Evolutionary conservation across 2,888 invertebrate genomes (phyloP), one percentile per base, ranked within the genome.

Genomic region (Scaptodrosophila latifasciaeformis): DNA sequence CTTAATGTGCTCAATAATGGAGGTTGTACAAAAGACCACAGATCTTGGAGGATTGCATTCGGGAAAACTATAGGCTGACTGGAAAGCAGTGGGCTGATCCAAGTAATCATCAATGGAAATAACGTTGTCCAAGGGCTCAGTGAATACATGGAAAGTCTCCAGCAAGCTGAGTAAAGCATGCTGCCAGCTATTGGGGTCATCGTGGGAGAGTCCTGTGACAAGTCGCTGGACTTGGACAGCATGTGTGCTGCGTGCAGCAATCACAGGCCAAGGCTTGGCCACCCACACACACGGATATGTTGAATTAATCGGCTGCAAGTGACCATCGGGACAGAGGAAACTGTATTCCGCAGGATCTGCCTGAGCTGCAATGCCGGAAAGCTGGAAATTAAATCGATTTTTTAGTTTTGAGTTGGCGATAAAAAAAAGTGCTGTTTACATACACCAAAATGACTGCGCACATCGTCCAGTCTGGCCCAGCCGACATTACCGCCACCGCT

Each of bases 401-500:
- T 18, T 39, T 40, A 37, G 9, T 10, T 19, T 51, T 30, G n/a
- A n/a, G n/a, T n/a, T n/a, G n/a, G n/a, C n/a, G n/a, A 21, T 29
- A 49, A 49, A 31, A 49, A 49, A 37, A 27, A 31, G 5, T 37
- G 12, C 7, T 17, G 17, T 13, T 6, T 13, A 13, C 85, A 83
- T 74, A 92, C 91, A 71, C 90, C 90, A 72, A 94, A 93, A 78
- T 92, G 92, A 24, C 87, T 82, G 17, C 83, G 82, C 9, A 92
- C 90, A 75, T 93, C 92, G 63, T 91, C 91, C 1, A 91, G 87
- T 62, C 93, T 91, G 0, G 92, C 92, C 93, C 95, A 96, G 1
- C 93, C 92, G 21, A 96, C 90, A 82, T 96, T 94, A 0, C 96
- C 96, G 0, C 88, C 89, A 10, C 92, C 92, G 59, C 92, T 92